Evolutionary conservation across 1,140 invertebrate species (phyloP).

Genomic region (Kradibia gibbosae): DNA sequence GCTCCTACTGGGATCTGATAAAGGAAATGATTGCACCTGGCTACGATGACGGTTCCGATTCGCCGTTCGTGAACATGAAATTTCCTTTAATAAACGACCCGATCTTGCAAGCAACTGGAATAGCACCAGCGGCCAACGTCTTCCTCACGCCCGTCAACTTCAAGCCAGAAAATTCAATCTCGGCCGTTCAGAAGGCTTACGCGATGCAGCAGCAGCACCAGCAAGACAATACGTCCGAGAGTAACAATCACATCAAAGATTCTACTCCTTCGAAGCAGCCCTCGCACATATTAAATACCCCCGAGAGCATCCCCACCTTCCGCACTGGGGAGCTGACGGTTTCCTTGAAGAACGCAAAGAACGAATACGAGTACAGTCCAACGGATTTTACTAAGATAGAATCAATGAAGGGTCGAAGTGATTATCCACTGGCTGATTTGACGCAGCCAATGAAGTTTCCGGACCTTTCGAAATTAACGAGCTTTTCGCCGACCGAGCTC

Average conservation of each 20-base stretch:
- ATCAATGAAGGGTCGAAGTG: conserved; percentile 56
- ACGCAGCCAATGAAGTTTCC: conserved; percentile 65
- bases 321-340: conserved; percentile 69
- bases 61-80: conserved; percentile 64
- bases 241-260: conserved; percentile 58
- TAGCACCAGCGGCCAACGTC: conserved; percentile 62
- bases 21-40: conserved; percentile 70
- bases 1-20: conserved; percentile 70
- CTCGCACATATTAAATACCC: conserved; percentile 56
- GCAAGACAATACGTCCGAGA: conserved; percentile 58
- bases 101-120: conserved; percentile 58
- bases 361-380: conserved; percentile 60
- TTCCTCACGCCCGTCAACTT: conserved; percentile 68
- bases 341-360: conserved; percentile 68
- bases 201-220: conserved; percentile 60
- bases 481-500: conserved; percentile 63
- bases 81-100: conserved; percentile 66
- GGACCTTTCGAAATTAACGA: conserved; percentile 64
- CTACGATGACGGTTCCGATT: conserved; percentile 59
- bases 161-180: conserved; percentile 65
- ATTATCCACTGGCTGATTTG: conserved; percentile 66
- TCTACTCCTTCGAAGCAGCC: conserved; percentile 56
- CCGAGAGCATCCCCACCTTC: conserved; percentile 66
- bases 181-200: conserved; percentile 66
- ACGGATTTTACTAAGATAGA: conserved; percentile 65